Conservation (phyloP, 2,797 vertebrate species). For the Mastacembelus armatus region DNA sequence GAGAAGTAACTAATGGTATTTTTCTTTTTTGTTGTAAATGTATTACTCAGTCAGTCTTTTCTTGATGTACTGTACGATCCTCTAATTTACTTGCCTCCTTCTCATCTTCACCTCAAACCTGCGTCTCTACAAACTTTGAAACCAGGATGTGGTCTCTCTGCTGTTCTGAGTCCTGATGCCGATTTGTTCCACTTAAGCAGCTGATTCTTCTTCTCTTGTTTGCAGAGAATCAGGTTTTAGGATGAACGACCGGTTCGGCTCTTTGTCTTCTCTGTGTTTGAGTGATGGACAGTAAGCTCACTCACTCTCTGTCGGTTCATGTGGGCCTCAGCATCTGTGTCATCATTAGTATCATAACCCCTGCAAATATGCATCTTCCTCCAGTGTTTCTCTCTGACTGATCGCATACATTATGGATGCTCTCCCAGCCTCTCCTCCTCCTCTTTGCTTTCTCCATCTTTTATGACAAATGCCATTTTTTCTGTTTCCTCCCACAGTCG, state of each 20-base stretch:
- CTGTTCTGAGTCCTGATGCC: too few species aligned
- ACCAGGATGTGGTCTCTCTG: neutral
- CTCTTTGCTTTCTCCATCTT: constrained; percentile 46
- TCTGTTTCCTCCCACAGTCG: constrained; percentile 1
- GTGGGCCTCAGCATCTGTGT: constrained; percentile 54
- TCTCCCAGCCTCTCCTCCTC: constrained; percentile 33
- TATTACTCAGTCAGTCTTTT: too few species aligned
- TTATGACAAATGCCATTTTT: constrained; percentile 54
- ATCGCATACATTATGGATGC: constrained; percentile 81
- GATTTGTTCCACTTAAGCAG: too few species aligned
- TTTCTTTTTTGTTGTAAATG: too few species aligned
- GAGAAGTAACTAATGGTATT: too few species aligned
- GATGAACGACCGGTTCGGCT: neutral
- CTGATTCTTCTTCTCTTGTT: constrained; percentile 14
- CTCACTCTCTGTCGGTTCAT: constrained; percentile 1
- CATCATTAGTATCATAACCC: constrained; percentile 68
- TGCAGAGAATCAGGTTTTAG: constrained; percentile 1
- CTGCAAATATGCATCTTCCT: constrained; percentile 72
- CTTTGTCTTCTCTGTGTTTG: constrained; percentile 1
- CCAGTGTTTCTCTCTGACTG: constrained; percentile 71
- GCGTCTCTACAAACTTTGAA: neutral
- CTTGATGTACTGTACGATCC: too few species aligned
- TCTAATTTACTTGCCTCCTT: too few species aligned
- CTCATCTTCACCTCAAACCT: too few species aligned
- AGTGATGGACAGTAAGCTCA: constrained; percentile 32